Percentiles rank a stretch among this genome's conserved stretches.
These are phyloP conservation scores for Etheostoma perlongum DNA, from an alignment of 2,797 vertebrate genomes.

Conservation along the genomic window DNA sequence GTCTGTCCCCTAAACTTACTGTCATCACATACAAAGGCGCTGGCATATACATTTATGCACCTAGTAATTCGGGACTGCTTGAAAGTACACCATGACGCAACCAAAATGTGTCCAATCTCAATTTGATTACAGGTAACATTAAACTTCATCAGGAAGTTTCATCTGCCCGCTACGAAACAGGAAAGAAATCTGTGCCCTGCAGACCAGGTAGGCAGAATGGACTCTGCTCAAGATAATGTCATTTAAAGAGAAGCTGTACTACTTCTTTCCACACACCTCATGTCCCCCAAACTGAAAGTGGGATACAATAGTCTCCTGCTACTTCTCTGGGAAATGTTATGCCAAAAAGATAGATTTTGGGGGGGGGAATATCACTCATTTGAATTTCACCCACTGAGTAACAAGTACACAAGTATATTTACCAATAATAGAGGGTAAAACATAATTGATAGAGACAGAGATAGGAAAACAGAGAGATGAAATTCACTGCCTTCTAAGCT, in stretches of 20 bases:
- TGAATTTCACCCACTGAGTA: constrained; percentile 25
- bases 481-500: background rate
- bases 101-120: constrained; percentile 43
- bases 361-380: constrained; percentile 5
- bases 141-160: constrained; percentile 52
- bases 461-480: constrained; percentile 24
- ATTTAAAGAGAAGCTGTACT: constrained; percentile 54
- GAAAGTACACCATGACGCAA: constrained; percentile 31
- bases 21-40: constrained; percentile 49
- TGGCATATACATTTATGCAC: constrained; percentile 41
- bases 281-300: constrained; percentile 52
- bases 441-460: constrained; percentile 23
- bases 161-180: constrained; percentile 25
- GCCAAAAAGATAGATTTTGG: background rate
- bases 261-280: constrained; percentile 44
- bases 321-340: constrained; percentile 28
- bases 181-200: constrained; percentile 34
- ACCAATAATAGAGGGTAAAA: constrained; percentile 17
- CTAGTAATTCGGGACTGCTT: constrained; percentile 12
- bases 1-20: constrained; percentile 50
- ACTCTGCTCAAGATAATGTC: constrained; percentile 69
- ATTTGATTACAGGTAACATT: constrained; percentile 61
- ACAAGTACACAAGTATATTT: constrained; percentile 16
- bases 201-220: constrained; percentile 45
- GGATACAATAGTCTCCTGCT: constrained; percentile 6